Percentiles rank a stretch among this genome's conserved stretches.
Evolutionary conservation across 2,797 vertebrate genomes (phyloP).

Genomic region (Rhinophrynus dorsalis): DNA sequence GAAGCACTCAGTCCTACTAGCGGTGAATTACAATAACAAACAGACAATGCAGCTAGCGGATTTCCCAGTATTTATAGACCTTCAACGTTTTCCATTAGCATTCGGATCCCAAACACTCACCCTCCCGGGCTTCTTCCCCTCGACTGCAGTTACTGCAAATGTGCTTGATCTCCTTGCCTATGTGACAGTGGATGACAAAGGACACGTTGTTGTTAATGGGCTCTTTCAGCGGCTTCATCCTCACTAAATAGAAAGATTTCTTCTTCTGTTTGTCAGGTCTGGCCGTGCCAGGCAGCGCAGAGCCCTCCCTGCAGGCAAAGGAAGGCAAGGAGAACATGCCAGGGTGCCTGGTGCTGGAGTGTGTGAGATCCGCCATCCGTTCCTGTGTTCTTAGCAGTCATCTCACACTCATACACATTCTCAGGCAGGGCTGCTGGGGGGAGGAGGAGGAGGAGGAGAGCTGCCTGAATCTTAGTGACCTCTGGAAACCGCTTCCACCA

Average conservation of each 20-base stretch:
- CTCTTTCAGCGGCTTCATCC: conserved; percentile 88
- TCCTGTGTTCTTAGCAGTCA: conserved; percentile 63
- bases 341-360: conserved; percentile 61
- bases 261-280: conserved; percentile 79
- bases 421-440: conserved; percentile 39
- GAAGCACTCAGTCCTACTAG: no score
- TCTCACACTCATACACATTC: conserved; percentile 54
- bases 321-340: conserved; percentile 71
- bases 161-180: conserved; percentile 98
- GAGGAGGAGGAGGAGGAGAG: conserved; percentile 46
- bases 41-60: conserved; percentile 47
- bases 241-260: conserved; percentile 88
- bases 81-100: no score
- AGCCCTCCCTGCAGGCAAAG: conserved; percentile 70
- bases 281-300: conserved; percentile 61
- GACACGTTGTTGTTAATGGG: conserved; percentile 85
- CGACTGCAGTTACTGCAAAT: conserved; percentile 99
- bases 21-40: no score
- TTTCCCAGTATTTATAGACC: conserved; percentile 14
- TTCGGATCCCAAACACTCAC: no score
- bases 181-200: conserved; percentile 94
- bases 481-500: conserved; percentile 41
- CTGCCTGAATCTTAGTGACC: conserved; percentile 58
- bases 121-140: conserved; percentile 85
- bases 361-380: conserved; percentile 79